Conservation (phyloP, 2,113 vertebrate genomes). For the Phrynosoma platyrhinos region DNA sequence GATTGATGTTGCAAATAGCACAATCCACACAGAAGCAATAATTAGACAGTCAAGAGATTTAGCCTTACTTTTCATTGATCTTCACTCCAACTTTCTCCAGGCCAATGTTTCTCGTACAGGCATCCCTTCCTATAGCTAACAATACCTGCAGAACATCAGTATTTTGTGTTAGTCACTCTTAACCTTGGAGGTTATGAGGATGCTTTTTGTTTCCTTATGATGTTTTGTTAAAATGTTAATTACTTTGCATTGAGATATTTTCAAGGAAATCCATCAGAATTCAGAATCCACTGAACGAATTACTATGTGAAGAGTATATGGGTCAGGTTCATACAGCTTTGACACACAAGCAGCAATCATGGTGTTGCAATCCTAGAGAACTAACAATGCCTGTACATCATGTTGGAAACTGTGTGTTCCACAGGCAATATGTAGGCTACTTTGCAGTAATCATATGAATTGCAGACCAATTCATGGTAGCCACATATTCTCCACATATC, state of each 20-base stretch:
- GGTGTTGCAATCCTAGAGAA: background rate
- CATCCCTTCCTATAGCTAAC: conserved; percentile 83
- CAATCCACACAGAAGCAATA: background rate
- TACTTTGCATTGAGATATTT: background rate
- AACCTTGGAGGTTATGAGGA: background rate
- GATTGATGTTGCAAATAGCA: rapidly evolving
- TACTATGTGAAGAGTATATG: background rate
- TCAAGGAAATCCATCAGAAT: conserved; percentile 16
- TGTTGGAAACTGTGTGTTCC: too few species aligned
- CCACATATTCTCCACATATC: background rate
- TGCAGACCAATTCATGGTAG: background rate
- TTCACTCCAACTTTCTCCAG: conserved; percentile 84
- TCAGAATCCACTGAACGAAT: background rate
- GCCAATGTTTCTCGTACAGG: conserved; percentile 83
- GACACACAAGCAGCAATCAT: background rate
- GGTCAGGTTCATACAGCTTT: background rate
- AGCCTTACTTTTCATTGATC: conserved; percentile 83
- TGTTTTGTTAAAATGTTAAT: background rate
- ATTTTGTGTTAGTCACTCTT: background rate
- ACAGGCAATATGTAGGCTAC: background rate
- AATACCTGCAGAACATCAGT: conserved; percentile 79
- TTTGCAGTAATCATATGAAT: background rate
- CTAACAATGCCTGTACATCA: too few species aligned
- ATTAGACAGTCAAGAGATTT: background rate
- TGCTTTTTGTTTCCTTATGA: background rate